phyloP scores from a whole-genome alignment of 2,113 vertebrate species.

The Collichthys lucidus region DNA sequence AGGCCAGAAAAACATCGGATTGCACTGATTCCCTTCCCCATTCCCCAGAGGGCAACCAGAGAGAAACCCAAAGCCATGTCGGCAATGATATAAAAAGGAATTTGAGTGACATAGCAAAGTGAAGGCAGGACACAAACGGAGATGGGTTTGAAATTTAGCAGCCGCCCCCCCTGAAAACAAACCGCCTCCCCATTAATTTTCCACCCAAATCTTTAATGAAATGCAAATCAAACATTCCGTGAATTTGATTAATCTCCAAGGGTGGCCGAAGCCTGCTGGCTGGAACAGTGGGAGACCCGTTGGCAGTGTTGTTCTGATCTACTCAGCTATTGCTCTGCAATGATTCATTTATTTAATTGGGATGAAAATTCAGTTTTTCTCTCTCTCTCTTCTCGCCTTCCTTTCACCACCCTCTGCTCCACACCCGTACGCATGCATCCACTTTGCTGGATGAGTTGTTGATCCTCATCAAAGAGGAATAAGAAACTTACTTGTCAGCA shows the following conservation, averaged over 20 bases:
- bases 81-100: constrained; percentile 23
- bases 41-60: constrained; percentile 26
- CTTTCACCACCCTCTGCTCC: constrained; percentile 17
- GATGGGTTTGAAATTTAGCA: constrained; percentile 44
- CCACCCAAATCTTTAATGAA: constrained; percentile 74
- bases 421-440: constrained; percentile 30
- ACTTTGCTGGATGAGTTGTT: constrained; percentile 40
- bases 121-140: constrained; percentile 39
- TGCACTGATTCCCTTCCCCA: constrained; percentile 14
- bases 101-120: constrained; percentile 30
- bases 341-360: constrained; percentile 79
- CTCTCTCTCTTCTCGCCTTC: constrained; percentile 30
- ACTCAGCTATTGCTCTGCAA: constrained; percentile 53
- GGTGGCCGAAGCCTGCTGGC: constrained; percentile 73
- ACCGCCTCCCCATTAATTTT: constrained; percentile 70
- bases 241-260: constrained; percentile 80
- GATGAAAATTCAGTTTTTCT: constrained; percentile 49
- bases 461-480: constrained; percentile 28
- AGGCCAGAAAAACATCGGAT: constrained; percentile 38
- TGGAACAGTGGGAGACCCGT: constrained; percentile 70
- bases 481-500: constrained; percentile 19
- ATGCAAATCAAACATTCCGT: constrained; percentile 79
- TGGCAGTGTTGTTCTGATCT: constrained; percentile 65
- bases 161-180: constrained; percentile 51
- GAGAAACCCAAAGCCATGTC: constrained; percentile 34